Percentiles rank a stretch among this genome's conserved stretches.
Conservation (phyloP, 2,888 invertebrate genomes). For the Perizoma flavofasciatum region DNA sequence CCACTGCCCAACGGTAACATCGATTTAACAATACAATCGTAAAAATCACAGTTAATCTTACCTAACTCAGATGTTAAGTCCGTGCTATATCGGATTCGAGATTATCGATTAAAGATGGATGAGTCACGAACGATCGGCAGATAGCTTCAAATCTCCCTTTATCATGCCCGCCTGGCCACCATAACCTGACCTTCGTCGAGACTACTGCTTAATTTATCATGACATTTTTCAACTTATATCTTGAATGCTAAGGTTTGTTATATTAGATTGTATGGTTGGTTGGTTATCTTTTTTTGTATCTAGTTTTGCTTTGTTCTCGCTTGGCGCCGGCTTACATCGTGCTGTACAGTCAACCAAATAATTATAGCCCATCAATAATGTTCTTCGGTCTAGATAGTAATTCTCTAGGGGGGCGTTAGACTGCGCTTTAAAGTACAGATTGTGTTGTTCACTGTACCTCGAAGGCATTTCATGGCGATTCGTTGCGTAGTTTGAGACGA, state of each 20-base stretch:
- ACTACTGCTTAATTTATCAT: slow-evolving; percentile 17
- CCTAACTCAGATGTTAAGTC: slow-evolving; percentile 27
- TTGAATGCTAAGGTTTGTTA: slow-evolving; percentile 25
- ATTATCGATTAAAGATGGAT: slow-evolving; percentile 68
- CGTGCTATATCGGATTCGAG: slow-evolving; percentile 48
- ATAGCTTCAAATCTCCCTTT: slow-evolving; percentile 73
- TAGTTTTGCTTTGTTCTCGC: slow-evolving; percentile 25
- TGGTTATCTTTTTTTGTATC: slow-evolving; percentile 6
- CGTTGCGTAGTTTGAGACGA: slow-evolving; percentile 44
- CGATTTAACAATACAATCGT: slow-evolving; percentile 17
- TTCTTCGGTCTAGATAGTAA: no score
- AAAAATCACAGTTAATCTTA: slow-evolving; percentile 19
- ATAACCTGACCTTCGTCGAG: slow-evolving; percentile 27
- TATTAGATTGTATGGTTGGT: slow-evolving; percentile 18
- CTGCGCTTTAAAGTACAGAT: background rate
- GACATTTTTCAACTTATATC: slow-evolving; percentile 31
- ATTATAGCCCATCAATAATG: no score
- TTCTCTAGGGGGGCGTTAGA: no score
- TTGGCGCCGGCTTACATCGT: slow-evolving; percentile 34
- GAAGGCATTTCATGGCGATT: slow-evolving; percentile 44
- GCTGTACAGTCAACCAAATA: slow-evolving; percentile 17
- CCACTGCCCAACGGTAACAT: slow-evolving; percentile 12
- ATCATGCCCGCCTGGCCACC: slow-evolving; percentile 56
- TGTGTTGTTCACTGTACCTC: slow-evolving; percentile 2
- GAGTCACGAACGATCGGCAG: slow-evolving; percentile 74